Evolutionary conservation across 2,113 vertebrate species (phyloP).

Genomic region (Aphyosemion australe): DNA sequence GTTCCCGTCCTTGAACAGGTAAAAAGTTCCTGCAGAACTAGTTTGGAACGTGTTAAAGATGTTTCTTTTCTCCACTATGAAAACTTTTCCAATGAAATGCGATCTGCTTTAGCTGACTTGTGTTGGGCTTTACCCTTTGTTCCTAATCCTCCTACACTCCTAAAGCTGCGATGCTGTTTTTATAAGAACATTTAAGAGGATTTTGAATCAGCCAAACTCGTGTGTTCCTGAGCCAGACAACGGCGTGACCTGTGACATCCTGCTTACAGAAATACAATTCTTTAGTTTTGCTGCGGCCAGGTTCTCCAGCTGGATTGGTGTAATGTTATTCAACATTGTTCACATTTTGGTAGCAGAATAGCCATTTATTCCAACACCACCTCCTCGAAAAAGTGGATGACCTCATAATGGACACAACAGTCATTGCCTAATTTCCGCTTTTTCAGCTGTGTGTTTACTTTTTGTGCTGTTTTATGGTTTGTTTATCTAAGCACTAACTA

Average conservation of each 20-base stretch:
- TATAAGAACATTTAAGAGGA: too few species aligned
- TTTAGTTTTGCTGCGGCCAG: background rate
- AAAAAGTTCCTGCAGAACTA: too few species aligned
- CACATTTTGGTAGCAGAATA: background rate
- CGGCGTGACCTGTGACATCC: background rate
- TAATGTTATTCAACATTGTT: background rate
- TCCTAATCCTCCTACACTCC: too few species aligned
- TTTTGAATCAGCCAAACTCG: background rate
- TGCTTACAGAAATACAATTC: background rate
- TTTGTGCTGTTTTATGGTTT: background rate
- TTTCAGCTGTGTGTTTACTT: background rate
- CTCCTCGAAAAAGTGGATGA: constrained; percentile 8
- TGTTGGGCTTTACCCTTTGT: too few species aligned
- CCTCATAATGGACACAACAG: background rate
- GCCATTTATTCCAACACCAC: background rate
- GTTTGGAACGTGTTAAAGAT: too few species aligned
- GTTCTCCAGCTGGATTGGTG: background rate
- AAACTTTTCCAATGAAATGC: too few species aligned
- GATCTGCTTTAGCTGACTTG: too few species aligned
- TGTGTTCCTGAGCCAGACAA: constrained; percentile 17
- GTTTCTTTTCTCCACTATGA: too few species aligned
- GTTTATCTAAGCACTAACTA: background rate
- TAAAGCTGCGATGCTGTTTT: too few species aligned
- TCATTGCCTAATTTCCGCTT: fast-evolving
- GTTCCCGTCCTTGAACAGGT: too few species aligned